Percentiles rank a stretch among this genome's conserved stretches.
Conservation (phyloP, 2,888 invertebrate species). For the Mycogona germanica region DNA sequence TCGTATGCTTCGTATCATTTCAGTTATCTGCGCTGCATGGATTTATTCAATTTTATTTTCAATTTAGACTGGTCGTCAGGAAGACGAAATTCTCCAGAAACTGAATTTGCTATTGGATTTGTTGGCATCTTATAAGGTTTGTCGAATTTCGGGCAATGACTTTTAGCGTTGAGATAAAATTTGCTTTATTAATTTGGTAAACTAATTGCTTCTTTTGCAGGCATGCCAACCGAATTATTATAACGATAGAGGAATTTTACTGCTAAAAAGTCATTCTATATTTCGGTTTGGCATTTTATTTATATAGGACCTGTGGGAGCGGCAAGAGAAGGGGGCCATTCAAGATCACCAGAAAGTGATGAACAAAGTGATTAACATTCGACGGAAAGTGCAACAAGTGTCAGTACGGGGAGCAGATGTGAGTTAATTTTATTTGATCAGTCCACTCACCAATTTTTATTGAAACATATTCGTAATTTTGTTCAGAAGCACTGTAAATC, state of each 20-base stretch:
- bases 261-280: background rate
- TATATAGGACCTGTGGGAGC: constrained; percentile 17
- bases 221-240: background rate
- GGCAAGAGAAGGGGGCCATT: constrained; percentile 17
- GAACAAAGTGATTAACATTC: constrained; percentile 12
- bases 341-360: constrained; percentile 19
- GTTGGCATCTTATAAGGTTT: constrained; percentile 15
- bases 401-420: constrained; percentile 8
- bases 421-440: background rate
- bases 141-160: background rate
- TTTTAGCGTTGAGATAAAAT: too few species aligned
- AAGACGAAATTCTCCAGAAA: constrained; percentile 18
- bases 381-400: constrained; percentile 15
- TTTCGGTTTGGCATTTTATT: background rate
- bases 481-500: background rate
- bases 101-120: constrained; percentile 18
- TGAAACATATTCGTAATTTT: background rate
- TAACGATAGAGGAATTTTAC: too few species aligned
- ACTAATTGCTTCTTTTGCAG: background rate
- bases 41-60: too few species aligned
- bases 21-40: background rate
- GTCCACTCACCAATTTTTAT: background rate
- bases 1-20: background rate
- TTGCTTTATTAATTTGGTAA: too few species aligned
- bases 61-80: constrained; percentile 10